These are phyloP conservation scores for Pleuronectes platessa DNA, from an alignment of 2,113 vertebrate species.

Conservation along the genomic window DNA sequence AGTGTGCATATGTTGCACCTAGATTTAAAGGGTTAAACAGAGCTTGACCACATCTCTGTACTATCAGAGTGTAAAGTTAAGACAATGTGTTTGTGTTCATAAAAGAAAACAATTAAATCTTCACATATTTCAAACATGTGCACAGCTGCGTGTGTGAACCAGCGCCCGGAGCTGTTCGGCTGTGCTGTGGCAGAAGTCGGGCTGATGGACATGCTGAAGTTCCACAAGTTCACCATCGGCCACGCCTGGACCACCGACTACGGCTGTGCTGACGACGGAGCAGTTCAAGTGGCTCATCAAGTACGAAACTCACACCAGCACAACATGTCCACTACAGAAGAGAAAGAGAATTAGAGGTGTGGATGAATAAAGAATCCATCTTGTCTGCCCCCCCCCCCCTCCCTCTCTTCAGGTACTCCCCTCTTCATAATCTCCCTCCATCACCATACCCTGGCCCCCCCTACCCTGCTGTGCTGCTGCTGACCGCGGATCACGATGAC, in stretches of 20 bases:
- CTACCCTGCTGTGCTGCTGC: slow-evolving; percentile 79
- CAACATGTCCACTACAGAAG: too few relatives aligned
- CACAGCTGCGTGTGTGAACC: slow-evolving; percentile 92
- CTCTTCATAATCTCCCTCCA: slow-evolving; percentile 79
- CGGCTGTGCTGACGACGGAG: slow-evolving; percentile 88
- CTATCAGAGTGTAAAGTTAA: too few relatives aligned
- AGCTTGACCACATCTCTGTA: too few relatives aligned
- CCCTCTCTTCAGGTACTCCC: slow-evolving; percentile 78
- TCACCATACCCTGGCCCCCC: slow-evolving; percentile 46
- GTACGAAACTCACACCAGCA: slow-evolving; percentile 42
- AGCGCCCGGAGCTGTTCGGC: slow-evolving; percentile 93
- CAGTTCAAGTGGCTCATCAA: slow-evolving; percentile 91
- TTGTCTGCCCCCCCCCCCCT: not conserved
- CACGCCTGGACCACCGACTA: slow-evolving; percentile 98
- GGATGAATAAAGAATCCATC: too few relatives aligned
- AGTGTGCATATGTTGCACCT: too few relatives aligned
- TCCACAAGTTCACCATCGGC: slow-evolving; percentile 96
- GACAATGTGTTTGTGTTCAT: too few relatives aligned
- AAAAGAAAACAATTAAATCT: too few relatives aligned
- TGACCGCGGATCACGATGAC: slow-evolving; percentile 84
- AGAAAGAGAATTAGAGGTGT: not conserved
- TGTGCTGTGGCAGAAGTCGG: slow-evolving; percentile 95
- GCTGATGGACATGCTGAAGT: slow-evolving; percentile 98
- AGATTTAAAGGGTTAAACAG: too few relatives aligned
- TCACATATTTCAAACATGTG: not conserved